Conservation (phyloP, 2,797 vertebrate species). For the Perdix hodgsoniae region DNA sequence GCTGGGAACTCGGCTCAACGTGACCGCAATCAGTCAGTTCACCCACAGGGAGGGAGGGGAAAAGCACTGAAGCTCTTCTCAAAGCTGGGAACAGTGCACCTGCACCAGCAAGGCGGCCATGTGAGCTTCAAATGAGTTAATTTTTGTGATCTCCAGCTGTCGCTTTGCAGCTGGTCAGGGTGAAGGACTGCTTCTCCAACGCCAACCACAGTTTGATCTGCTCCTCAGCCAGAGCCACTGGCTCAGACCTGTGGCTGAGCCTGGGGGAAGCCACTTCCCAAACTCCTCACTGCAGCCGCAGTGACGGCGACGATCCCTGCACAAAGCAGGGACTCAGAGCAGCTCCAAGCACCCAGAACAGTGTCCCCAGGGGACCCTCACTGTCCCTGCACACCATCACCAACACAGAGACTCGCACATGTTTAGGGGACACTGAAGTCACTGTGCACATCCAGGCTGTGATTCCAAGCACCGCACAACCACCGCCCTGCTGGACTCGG, state of each 20-base stretch:
- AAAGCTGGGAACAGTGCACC: background rate
- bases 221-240: background rate
- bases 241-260: background rate
- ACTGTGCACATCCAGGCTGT: background rate
- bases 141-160: background rate
- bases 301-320: background rate
- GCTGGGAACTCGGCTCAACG: background rate
- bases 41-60: fast-evolving
- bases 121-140: background rate
- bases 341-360: background rate
- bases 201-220: background rate
- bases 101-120: background rate
- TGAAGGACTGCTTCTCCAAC: background rate
- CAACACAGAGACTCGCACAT: background rate
- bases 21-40: background rate
- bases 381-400: no score
- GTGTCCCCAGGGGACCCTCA: background rate
- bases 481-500: background rate
- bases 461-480: no score
- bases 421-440: background rate
- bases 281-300: background rate
- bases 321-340: fast-evolving
- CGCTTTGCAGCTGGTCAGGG: background rate
- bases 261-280: background rate
- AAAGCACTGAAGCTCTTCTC: background rate